These are phyloP conservation scores for Protonemura montana DNA, from an alignment of 2,888 invertebrate species.

Conservation along the genomic window DNA sequence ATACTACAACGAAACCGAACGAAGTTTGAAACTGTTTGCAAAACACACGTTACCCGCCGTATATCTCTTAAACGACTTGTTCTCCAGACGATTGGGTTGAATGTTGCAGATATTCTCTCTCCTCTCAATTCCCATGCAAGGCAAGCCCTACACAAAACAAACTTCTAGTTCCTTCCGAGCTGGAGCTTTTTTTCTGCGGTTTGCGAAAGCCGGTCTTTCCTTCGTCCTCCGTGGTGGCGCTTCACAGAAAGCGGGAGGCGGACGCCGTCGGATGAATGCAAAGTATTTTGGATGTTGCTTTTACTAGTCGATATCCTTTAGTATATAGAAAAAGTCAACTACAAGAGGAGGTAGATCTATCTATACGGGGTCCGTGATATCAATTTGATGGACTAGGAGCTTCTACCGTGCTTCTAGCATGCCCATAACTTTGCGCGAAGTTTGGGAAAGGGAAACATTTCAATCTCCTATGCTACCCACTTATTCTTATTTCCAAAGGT, in stretches of 20 bases:
- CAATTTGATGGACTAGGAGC: slow-evolving; percentile 18
- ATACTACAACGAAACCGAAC: slow-evolving; percentile 19
- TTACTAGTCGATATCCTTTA: slow-evolving; percentile 32
- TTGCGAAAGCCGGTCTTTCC: slow-evolving; percentile 2
- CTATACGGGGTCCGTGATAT: slow-evolving; percentile 18
- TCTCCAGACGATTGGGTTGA: slow-evolving; percentile 37
- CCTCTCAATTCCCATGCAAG: slow-evolving; percentile 31
- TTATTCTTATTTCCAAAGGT: neutral
- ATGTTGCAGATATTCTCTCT: slow-evolving; percentile 31
- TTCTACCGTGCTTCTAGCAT: neutral
- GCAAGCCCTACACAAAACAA: slow-evolving; percentile 31
- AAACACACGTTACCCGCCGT: slow-evolving; percentile 36
- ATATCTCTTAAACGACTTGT: slow-evolving; percentile 33
- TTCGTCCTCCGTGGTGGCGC: neutral
- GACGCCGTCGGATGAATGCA: slow-evolving; percentile 26
- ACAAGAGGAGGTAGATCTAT: neutral
- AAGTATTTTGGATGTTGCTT: slow-evolving; percentile 36
- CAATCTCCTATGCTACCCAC: neutral
- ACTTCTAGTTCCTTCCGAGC: slow-evolving; percentile 30
- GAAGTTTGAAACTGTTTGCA: slow-evolving; percentile 35
- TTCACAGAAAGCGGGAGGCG: neutral
- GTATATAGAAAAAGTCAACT: slow-evolving; percentile 26
- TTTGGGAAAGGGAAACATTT: neutral
- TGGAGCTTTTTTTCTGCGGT: slow-evolving; percentile 29
- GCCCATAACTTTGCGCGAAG: neutral